Percentiles rank a stretch among this genome's conserved stretches.
phyloP scores from a whole-genome alignment of 2,113 vertebrate genomes.

The Leiothrix lutea region DNA sequence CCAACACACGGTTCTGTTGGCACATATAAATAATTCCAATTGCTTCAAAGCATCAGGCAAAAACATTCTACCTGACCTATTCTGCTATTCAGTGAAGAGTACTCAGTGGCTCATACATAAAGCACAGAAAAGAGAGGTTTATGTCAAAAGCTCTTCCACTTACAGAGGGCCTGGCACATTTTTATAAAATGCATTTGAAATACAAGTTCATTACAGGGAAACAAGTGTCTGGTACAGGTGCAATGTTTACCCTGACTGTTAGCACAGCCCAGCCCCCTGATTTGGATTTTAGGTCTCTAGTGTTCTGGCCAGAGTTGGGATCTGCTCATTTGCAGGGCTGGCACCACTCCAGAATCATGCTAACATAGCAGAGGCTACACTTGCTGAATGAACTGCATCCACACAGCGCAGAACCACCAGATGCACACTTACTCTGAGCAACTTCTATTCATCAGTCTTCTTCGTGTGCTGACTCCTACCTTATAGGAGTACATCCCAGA shows the following conservation, averaged over 20 bases:
- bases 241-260: not conserved
- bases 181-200: constrained; percentile 4
- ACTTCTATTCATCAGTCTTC: not conserved
- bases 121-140: constrained; percentile 25
- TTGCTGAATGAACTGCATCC: not conserved
- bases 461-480: not conserved
- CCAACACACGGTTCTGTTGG: constrained; percentile 21
- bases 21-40: constrained; percentile 38
- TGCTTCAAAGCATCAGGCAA: constrained; percentile 63
- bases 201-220: not conserved
- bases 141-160: constrained; percentile 35
- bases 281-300: not conserved
- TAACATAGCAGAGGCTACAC: not conserved
- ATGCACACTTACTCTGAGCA: not conserved
- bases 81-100: constrained; percentile 40
- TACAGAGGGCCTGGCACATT: constrained; percentile 20
- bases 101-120: constrained; percentile 34
- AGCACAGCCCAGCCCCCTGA: constrained; percentile 6
- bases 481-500: not conserved
- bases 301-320: not conserved
- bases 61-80: constrained; percentile 40
- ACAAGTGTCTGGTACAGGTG: not conserved
- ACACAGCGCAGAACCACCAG: not conserved
- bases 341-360: not conserved
- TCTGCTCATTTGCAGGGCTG: not conserved